Percentiles rank a stretch among this genome's conserved stretches.
phyloP scores from a whole-genome alignment of 2,888 invertebrate genomes.

The Conistra vaccinii region DNA sequence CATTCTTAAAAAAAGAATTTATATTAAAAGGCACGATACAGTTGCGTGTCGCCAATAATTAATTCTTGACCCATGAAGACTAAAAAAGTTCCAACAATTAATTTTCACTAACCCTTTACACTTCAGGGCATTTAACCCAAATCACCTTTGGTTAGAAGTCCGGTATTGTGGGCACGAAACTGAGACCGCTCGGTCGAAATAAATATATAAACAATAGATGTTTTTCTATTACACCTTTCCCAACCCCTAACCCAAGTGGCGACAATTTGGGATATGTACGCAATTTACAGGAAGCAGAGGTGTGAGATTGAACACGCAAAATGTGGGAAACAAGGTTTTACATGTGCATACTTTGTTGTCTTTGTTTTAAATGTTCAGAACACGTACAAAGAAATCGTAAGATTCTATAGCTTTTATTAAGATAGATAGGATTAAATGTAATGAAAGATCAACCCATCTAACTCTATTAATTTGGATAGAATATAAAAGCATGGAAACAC shows the following conservation, averaged over 20 bases:
- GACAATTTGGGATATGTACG: conserved; percentile 50
- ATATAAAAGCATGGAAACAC: conserved; percentile 10
- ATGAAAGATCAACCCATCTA: background rate
- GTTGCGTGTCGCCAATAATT: conserved; percentile 23
- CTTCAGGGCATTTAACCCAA: conserved; percentile 6
- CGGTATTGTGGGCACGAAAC: conserved; percentile 5
- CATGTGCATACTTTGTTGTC: background rate
- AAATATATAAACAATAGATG: conserved; percentile 45
- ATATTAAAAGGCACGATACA: conserved; percentile 1
- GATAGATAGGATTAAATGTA: background rate
- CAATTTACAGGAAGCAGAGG: conserved; percentile 49
- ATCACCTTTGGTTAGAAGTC: conserved; percentile 28
- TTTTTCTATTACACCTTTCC: conserved; percentile 40
- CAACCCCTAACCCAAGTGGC: conserved; percentile 25
- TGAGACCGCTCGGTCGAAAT: conserved; percentile 37
- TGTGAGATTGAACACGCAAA: conserved; percentile 53
- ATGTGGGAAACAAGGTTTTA: conserved; percentile 19
- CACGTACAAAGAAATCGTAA: background rate
- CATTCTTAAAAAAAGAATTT: conserved; percentile 13
- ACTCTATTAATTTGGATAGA: conserved; percentile 12
- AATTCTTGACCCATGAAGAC: conserved; percentile 8
- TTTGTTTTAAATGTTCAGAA: background rate
- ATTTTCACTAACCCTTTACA: conserved; percentile 21
- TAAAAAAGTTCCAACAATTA: conserved; percentile 23
- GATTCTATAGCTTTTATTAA: background rate